A percentile compares a stretch with the other conserved stretches of the same genome.
phyloP scores from a whole-genome alignment of 1,140 invertebrate genomes.

The Megalonaias nervosa region DNA sequence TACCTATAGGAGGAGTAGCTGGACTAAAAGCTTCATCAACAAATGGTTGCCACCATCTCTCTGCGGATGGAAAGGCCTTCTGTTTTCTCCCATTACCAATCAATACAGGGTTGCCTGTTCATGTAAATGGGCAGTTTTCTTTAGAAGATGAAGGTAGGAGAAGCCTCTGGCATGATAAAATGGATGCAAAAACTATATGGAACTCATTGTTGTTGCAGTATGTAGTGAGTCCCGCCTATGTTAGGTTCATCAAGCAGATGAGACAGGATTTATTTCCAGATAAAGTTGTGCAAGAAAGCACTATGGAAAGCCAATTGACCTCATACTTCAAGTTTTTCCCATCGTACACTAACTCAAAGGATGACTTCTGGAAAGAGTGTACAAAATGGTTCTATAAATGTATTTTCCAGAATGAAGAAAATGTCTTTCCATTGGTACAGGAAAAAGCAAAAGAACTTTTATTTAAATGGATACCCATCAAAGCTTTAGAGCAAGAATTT shows the following conservation, averaged over 20 bases:
- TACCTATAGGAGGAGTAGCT: constrained; percentile 63
- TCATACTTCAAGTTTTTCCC: constrained; percentile 28
- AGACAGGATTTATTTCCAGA: not conserved
- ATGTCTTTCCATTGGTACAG: not conserved
- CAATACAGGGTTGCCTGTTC: constrained; percentile 50
- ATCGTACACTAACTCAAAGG: constrained; percentile 1
- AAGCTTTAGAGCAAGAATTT: not conserved
- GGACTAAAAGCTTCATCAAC: constrained; percentile 2
- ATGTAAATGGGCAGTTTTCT: constrained; percentile 64
- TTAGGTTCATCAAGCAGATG: constrained; percentile 21
- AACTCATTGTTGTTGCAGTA: constrained; percentile 43
- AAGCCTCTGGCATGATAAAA: constrained; percentile 44
- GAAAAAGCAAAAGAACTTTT: not conserved
- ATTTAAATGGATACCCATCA: not conserved
- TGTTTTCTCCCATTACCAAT: constrained; percentile 63
- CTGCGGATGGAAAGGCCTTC: constrained; percentile 42
- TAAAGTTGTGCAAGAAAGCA: not conserved
- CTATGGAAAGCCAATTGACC: not conserved
- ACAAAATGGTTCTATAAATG: constrained; percentile 4
- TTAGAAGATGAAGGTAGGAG: constrained; percentile 55
- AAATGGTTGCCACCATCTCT: not conserved
- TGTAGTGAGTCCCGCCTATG: constrained; percentile 44
- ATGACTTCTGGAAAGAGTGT: constrained; percentile 28
- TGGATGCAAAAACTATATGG: constrained; percentile 44
- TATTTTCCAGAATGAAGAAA: not conserved